These are phyloP conservation scores for Melospiza melodia DNA, from an alignment of 2,113 vertebrate genomes.

Conservation along the genomic window DNA sequence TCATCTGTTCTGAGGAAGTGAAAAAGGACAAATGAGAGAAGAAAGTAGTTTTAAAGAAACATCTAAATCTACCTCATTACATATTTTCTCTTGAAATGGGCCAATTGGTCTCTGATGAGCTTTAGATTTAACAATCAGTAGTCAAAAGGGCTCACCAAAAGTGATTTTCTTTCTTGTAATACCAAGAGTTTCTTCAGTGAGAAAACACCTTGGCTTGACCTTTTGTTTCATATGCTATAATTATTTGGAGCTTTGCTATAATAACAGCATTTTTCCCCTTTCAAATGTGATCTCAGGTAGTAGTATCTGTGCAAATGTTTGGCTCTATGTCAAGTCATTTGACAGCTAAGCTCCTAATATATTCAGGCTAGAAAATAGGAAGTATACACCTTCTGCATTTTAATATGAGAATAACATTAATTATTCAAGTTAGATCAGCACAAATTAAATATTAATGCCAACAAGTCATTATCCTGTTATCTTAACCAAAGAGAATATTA, in stretches of 20 bases:
- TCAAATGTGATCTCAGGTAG: constrained; percentile 5
- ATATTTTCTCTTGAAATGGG: neutral
- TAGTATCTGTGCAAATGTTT: constrained; percentile 12
- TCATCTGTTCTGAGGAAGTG: neutral
- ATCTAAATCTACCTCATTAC: neutral
- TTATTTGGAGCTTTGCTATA: constrained; percentile 22
- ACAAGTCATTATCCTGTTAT: neutral
- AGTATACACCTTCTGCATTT: neutral
- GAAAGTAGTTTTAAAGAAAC: neutral
- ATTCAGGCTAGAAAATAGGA: neutral
- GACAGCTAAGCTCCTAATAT: neutral
- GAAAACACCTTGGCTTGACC: constrained; percentile 3
- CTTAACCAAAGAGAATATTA: neutral
- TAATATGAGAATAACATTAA: constrained; percentile 10
- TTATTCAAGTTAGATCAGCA: neutral
- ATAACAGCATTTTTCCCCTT: constrained; percentile 16
- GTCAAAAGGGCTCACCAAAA: neutral
- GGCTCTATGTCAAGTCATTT: constrained; percentile 17
- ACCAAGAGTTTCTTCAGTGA: neutral
- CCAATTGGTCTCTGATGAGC: neutral
- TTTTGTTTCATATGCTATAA: constrained; percentile 21
- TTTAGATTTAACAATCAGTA: neutral
- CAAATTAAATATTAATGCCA: constrained; percentile 16
- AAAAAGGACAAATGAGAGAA: neutral
- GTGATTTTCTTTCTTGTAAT: neutral